Percentiles rank a stretch among this genome's conserved stretches.
Conservation (phyloP, 2,113 vertebrate genomes). For the Grus americana region DNA sequence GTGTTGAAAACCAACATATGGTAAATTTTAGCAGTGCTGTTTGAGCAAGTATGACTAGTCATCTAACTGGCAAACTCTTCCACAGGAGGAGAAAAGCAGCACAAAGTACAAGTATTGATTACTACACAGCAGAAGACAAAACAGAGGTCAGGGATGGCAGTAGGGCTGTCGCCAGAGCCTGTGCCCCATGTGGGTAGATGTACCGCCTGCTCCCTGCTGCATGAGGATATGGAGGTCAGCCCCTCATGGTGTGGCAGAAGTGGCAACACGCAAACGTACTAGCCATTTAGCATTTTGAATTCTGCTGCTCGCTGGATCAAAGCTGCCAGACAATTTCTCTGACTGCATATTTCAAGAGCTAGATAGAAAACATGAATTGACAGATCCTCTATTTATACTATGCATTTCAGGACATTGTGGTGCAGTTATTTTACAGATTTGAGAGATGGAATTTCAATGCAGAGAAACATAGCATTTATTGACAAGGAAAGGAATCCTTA, state of each 20-base stretch:
- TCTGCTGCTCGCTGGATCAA: not conserved
- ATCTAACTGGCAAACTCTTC: not conserved
- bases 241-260: not conserved
- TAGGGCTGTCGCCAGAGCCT: not conserved
- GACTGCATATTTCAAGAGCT: not conserved
- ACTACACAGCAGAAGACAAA: fast-evolving
- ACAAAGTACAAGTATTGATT: not conserved
- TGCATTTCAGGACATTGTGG: not conserved
- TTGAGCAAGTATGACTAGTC: not conserved
- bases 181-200: not conserved
- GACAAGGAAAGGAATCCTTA: not conserved
- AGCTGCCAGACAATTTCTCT: not conserved
- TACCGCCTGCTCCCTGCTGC: fast-evolving
- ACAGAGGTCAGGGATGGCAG: not conserved
- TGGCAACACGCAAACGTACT: fast-evolving
- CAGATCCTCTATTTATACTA: not conserved
- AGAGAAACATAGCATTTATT: not conserved
- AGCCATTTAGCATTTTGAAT: not conserved
- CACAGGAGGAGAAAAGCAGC: not conserved
- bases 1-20: constrained; percentile 52
- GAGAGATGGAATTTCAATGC: not conserved
- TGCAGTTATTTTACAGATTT: not conserved
- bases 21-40: not conserved
- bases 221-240: not conserved
- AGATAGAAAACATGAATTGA: not conserved